phyloP scores from a whole-genome alignment of 1,140 invertebrate species.

The Diorhabda elongata region DNA sequence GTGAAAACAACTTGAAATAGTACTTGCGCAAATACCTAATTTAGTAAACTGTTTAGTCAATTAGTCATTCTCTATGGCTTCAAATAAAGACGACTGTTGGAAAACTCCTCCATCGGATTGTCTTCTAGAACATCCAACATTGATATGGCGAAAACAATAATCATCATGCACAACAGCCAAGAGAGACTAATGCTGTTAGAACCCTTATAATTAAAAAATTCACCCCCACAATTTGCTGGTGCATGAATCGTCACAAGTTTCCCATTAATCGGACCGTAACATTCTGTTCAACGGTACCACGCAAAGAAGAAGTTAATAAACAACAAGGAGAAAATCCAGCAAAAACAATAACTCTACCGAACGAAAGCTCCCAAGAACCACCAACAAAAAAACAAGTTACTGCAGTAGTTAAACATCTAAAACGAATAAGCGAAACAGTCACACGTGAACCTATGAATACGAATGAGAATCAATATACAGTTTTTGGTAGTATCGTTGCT shows the following conservation, averaged over 20 bases:
- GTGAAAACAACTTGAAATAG: too few species aligned
- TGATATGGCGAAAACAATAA: constrained; percentile 20
- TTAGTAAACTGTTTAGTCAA: too few species aligned
- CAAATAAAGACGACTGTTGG: background rate
- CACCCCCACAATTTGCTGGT: constrained; percentile 1
- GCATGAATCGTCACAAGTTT: background rate
- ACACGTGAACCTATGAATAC: constrained; percentile 1
- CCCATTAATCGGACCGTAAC: background rate
- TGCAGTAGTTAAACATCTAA: constrained; percentile 11
- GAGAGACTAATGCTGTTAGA: constrained; percentile 11
- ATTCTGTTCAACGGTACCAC: background rate
- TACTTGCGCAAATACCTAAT: too few species aligned
- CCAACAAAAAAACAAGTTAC: constrained; percentile 15
- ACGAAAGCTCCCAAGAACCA: constrained; percentile 6
- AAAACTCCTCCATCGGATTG: constrained; percentile 7
- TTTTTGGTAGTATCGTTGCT: constrained; percentile 18
- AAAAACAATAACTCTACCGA: background rate
- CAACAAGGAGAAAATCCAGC: constrained; percentile 1
- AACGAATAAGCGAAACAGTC: constrained; percentile 14
- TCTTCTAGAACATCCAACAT: constrained; percentile 13
- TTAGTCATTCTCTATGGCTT: too few species aligned
- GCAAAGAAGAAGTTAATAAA: constrained; percentile 5
- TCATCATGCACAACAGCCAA: constrained; percentile 13
- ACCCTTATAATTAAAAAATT: constrained; percentile 8
- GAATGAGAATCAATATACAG: constrained; percentile 13